Conservation (phyloP, 2,888 invertebrate species). For the Xestobium rufovillosum region DNA sequence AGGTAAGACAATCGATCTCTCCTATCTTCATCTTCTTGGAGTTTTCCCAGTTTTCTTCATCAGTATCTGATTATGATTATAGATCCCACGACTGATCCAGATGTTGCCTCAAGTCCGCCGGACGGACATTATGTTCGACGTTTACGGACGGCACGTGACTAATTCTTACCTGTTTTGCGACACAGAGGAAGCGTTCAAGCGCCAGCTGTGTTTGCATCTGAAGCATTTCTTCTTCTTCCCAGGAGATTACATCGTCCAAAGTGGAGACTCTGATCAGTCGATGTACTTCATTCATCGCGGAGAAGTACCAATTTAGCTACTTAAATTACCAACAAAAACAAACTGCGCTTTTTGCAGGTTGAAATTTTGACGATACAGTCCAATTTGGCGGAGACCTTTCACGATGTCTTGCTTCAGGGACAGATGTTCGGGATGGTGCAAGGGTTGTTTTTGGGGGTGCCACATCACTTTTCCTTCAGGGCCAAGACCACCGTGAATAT, state of each 20-base stretch:
- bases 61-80: background rate
- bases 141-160: constrained; percentile 47
- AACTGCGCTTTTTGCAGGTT: constrained; percentile 43
- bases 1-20: constrained; percentile 35
- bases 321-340: too few species aligned
- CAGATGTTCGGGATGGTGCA: constrained; percentile 51
- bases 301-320: constrained; percentile 35
- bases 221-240: constrained; percentile 49
- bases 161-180: constrained; percentile 48
- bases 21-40: background rate
- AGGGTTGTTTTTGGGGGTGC: constrained; percentile 48
- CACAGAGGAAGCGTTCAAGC: constrained; percentile 45
- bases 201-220: constrained; percentile 48
- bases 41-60: constrained; percentile 1
- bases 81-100: constrained; percentile 14
- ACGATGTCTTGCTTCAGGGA: constrained; percentile 47
- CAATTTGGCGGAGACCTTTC: constrained; percentile 45
- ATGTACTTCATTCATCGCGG: constrained; percentile 53
- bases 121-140: constrained; percentile 46
- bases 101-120: constrained; percentile 45
- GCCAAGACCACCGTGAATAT: constrained; percentile 49
- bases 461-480: constrained; percentile 50
- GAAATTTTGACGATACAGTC: constrained; percentile 49
- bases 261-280: constrained; percentile 49
- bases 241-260: constrained; percentile 50